These are phyloP conservation scores for Drosophila nasuta DNA, from an alignment of 1,140 invertebrate genomes.

Conservation along the genomic window DNA sequence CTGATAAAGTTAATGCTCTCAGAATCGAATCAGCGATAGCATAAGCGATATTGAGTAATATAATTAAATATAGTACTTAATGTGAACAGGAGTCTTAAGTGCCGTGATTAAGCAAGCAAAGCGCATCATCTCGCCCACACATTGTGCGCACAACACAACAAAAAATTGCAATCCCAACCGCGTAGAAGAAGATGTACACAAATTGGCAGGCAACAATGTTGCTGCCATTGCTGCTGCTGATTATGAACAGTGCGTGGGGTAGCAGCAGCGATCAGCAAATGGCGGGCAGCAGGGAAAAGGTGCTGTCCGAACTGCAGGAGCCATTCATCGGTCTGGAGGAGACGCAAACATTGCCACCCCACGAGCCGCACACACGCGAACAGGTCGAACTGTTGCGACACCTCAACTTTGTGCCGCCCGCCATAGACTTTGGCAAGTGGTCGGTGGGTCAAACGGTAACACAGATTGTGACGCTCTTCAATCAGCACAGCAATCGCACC, in stretches of 20 bases:
- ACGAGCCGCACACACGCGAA: constrained; percentile 55
- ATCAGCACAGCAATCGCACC: constrained; percentile 89
- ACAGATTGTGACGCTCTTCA: constrained; percentile 92
- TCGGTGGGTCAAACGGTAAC: constrained; percentile 93
- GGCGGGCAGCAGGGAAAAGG: constrained; percentile 38
- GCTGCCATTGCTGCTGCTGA: constrained; percentile 26
- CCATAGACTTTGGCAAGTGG: constrained; percentile 86
- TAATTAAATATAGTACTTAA: constrained; percentile 57
- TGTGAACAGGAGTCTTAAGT: constrained; percentile 39
- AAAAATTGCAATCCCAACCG: not conserved
- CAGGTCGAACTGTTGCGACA: constrained; percentile 67
- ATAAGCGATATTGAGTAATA: constrained; percentile 60
- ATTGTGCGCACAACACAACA: constrained; percentile 35
- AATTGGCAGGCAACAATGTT: constrained; percentile 7
- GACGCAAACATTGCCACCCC: constrained; percentile 33
- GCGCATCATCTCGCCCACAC: constrained; percentile 17
- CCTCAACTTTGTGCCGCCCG: constrained; percentile 72
- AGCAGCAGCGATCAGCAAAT: constrained; percentile 18
- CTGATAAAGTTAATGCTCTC: constrained; percentile 51
- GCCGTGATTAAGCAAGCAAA: constrained; percentile 38
- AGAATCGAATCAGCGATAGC: constrained; percentile 51
- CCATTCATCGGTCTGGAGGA: constrained; percentile 52
- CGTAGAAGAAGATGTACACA: constrained; percentile 32
- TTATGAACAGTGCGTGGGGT: constrained; percentile 18
- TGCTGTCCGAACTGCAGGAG: constrained; percentile 53